Evolutionary conservation across 2,113 vertebrate species (phyloP), one percentile per base, ranked within the genome.

Genomic region (Podilymbus podiceps): DNA sequence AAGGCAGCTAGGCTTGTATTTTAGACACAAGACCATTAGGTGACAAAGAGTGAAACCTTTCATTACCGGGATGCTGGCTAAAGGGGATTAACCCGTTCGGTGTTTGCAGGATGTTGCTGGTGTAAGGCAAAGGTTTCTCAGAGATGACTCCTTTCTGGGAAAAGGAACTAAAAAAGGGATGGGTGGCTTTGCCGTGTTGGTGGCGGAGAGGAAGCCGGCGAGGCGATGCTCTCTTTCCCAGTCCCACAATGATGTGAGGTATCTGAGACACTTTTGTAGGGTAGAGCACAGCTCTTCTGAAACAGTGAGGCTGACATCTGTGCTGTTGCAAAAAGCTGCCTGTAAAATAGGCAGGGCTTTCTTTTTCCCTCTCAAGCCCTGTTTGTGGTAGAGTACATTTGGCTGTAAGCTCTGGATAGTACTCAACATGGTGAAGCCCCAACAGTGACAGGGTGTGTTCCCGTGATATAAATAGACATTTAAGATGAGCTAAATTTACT

Each of bases 401-500:
- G 94, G 89, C 92, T 87, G 83, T 89, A 63, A 95, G 90, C 80
- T 92, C 89, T 94, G 97, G 88, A 87, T 78, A 92, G 88, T 67
- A 5, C 92, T 86, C 95, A 92, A 53, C 90, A 64, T 93, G 74
- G 88, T 96, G 90, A 96, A 92, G 93, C 85, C 93, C 90, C 94
- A 94, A 68, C 90, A 92, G 92, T 84, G 92, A 96, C 96, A 96
- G 97, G 96, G 95, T 95, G 93, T 96, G 95, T 90, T 96, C 84
- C 80, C 0, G 30, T 53, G 96, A 85, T 95, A 96, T 95, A 94
- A 97, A 96, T 97, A 97, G 94, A 68, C 68, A 68, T 93, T 96
- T 96, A 94, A 96, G 91, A 97, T 95, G 96, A 94, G 95, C 93
- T 96, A 96, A 96, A 96, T 96, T 96, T 97, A 91, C 89, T 89